Base-by-base conservation (phyloP, 2,888 invertebrate genomes). In the Labia minor region DNA sequence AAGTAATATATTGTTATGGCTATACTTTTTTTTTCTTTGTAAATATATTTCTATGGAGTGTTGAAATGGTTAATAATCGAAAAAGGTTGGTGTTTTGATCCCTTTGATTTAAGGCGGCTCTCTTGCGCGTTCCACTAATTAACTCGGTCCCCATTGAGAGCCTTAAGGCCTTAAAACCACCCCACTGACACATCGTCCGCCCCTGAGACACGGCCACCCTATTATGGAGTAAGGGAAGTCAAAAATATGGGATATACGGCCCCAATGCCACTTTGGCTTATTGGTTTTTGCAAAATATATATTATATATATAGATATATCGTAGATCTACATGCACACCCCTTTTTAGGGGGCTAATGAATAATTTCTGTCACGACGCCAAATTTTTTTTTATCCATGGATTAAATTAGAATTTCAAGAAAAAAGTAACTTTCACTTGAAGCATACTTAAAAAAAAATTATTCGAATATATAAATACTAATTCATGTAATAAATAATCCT, bases 31-130 rank as follows among this genome's bases (percentile, higher is more conserved):
- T 49, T 49, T 49, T 49, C 49, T 49, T 49, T 26, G 26, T 49
- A 49, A 49, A 49, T 49, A 49, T 49, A 49, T 49, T 49, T 49
- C n/a, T 49, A 49, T 49, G 49, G 49, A 49, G 49, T 49, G 49
- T 49, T 49, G 49, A 49, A 49, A 49, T 49, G 49, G 49, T 49
- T 49, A 49, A 49, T 49, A 49, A 49, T n/a, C n/a, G 49, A 49
- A 49, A 49, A 49, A 49, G 49, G 49, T 14, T 49, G 49, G n/a
- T 49, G 49, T 49, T 49, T 49, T 49, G 49, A 49, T 49, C 16
- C 49, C 49, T 49, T 49, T 49, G 49, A 49, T 49, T 49, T 49
- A 49, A 49, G 49, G 49, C 49, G 14, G 49, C 16, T 11, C 14
- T 11, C 14, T 11, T n/a, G 49, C 3, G 49, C 49, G 49, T 49